A percentile compares a stretch with the other conserved stretches of the same genome.
Evolutionary conservation across 2,797 vertebrate genomes (phyloP).

Genomic region (Philypnodon macrostomus): DNA sequence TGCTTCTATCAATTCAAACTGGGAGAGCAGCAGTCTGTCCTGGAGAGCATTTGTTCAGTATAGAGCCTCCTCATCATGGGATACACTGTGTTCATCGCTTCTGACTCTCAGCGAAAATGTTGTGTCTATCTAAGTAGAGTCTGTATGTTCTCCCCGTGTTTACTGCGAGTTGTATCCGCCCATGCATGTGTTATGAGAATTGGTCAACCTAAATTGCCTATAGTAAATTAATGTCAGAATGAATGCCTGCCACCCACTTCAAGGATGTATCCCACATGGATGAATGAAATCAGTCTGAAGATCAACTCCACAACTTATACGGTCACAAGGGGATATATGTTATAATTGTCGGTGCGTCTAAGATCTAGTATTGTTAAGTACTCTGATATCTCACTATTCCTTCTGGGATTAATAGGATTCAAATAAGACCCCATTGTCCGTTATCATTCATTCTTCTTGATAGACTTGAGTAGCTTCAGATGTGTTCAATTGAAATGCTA

Average conservation of each 20-base stretch:
- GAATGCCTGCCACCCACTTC: too few species aligned
- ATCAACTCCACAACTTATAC: constrained; percentile 47
- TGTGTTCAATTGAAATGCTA: constrained; percentile 51
- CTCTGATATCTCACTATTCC: constrained; percentile 41
- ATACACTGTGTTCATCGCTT: too few species aligned
- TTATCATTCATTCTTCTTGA: constrained; percentile 33
- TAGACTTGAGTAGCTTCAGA: constrained; percentile 37
- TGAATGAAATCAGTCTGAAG: constrained; percentile 40
- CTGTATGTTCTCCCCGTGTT: too few species aligned
- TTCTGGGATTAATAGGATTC: constrained; percentile 33
- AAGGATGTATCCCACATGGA: too few species aligned
- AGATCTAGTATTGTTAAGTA: constrained; percentile 24
- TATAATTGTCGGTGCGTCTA: constrained; percentile 40
- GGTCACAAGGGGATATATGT: constrained; percentile 29
- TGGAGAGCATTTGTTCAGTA: constrained; percentile 22
- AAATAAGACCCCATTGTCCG: constrained; percentile 29
- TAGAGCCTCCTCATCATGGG: constrained; percentile 57
- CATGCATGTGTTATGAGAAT: too few species aligned
- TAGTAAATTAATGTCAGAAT: too few species aligned
- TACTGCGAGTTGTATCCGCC: too few species aligned
- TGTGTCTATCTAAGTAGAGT: too few species aligned
- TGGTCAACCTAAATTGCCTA: too few species aligned
- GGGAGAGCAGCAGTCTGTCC: constrained; percentile 35
- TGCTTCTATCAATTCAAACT: constrained; percentile 34
- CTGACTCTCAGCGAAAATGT: too few species aligned